Conservation (phyloP, 1,140 invertebrate species). For the Metaphire vulgaris region DNA sequence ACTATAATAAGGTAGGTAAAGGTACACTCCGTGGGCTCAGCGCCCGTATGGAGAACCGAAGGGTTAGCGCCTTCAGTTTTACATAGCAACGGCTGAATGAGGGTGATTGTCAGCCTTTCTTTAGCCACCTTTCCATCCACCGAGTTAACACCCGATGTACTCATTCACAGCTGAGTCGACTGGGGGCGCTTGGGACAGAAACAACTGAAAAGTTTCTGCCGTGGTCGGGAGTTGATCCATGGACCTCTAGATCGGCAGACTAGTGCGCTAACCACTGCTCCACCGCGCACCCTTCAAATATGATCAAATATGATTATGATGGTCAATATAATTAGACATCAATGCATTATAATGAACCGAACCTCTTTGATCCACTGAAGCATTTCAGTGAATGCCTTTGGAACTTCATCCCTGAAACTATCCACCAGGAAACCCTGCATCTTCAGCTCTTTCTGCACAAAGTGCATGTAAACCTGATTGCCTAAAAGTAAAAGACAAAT, state of each 20-base stretch:
- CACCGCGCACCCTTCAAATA: too few species aligned
- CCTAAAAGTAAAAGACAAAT: neutral
- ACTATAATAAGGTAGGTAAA: too few species aligned
- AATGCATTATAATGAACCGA: conserved; percentile 6
- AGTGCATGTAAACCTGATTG: neutral
- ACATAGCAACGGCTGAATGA: too few species aligned
- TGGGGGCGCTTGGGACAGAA: neutral
- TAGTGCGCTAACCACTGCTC: too few species aligned
- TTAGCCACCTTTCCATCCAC: too few species aligned
- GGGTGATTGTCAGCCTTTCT: too few species aligned
- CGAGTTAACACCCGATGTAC: too few species aligned
- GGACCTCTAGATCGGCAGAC: too few species aligned
- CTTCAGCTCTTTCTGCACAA: conserved; percentile 21
- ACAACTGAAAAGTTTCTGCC: neutral
- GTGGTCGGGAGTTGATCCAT: too few species aligned
- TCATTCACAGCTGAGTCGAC: neutral
- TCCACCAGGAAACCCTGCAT: conserved; percentile 28
- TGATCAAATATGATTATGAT: neutral
- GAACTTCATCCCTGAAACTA: conserved; percentile 45
- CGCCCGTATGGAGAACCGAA: too few species aligned
- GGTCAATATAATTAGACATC: neutral
- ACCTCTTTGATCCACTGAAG: conserved; percentile 58
- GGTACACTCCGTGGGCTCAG: too few species aligned
- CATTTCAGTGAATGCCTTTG: conserved; percentile 57
- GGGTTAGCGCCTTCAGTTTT: too few species aligned